Conservation (phyloP, 2,888 invertebrate genomes). For the Julus scandinavius region DNA sequence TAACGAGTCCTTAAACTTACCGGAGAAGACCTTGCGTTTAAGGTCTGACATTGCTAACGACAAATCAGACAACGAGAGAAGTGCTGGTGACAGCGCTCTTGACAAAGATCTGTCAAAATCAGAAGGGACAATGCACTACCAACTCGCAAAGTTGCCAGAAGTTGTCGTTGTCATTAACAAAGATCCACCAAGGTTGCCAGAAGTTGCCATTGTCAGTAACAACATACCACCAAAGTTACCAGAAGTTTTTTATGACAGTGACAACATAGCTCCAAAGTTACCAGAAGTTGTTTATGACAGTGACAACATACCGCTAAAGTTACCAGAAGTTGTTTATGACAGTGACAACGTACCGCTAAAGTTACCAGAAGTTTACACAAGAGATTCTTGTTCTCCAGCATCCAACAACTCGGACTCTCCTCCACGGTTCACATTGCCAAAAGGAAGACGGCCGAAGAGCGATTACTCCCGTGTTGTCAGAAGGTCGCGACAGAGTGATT, state of each 20-base stretch:
- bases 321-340: too few relatives aligned
- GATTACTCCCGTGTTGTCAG: neutral
- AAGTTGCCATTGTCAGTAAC: neutral
- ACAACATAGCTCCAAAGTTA: too few relatives aligned
- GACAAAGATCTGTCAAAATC: neutral
- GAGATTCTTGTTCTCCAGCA: neutral
- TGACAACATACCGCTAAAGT: too few relatives aligned
- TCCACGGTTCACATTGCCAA: neutral
- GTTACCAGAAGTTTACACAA: neutral
- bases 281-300: too few relatives aligned
- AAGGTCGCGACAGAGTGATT: neutral
- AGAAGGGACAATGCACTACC: too few relatives aligned
- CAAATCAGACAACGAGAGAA: too few relatives aligned
- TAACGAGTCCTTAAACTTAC: neutral
- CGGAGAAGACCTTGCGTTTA: neutral
- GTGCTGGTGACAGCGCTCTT: neutral
- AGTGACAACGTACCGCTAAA: too few relatives aligned
- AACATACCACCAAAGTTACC: too few relatives aligned
- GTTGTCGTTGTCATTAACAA: too few relatives aligned
- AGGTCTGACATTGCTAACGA: neutral
- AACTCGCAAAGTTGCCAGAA: too few relatives aligned
- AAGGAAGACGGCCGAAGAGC: neutral
- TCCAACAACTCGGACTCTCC: conserved; percentile 10
- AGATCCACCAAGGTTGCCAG: neutral
- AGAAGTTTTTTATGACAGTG: too few relatives aligned